Evolutionary conservation across 2,113 vertebrate species (phyloP).

Genomic region (Labeo catla): DNA sequence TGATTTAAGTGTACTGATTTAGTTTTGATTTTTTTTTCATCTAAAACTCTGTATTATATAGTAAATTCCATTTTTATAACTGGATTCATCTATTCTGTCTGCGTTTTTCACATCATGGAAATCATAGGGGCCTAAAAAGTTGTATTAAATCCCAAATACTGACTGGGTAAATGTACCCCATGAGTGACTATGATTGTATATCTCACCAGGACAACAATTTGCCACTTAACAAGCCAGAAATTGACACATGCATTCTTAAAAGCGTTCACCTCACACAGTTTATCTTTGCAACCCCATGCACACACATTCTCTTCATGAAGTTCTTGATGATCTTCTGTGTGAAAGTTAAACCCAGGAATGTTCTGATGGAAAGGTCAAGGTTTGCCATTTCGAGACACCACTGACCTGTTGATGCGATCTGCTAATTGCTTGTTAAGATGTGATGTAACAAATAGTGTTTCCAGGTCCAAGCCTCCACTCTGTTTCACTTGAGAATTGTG

Average conservation of each 20-base stretch:
- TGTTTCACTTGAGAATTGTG: not conserved
- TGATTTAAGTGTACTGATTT: too few species aligned
- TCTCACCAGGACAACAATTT: not conserved
- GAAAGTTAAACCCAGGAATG: constrained; percentile 40
- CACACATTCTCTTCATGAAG: not conserved
- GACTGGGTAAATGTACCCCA: not conserved
- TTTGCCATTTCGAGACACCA: constrained; percentile 33
- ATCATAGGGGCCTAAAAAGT: too few species aligned
- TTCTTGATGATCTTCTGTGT: not conserved
- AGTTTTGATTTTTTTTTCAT: too few species aligned
- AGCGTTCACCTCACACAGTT: not conserved
- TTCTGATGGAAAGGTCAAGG: constrained; percentile 45
- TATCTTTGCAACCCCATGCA: not conserved
- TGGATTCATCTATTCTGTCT: too few species aligned
- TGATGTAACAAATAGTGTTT: not conserved
- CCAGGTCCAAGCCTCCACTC: not conserved
- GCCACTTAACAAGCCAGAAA: not conserved
- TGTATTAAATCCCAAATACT: not conserved
- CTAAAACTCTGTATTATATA: too few species aligned
- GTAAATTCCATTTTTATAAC: too few species aligned
- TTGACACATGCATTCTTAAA: not conserved
- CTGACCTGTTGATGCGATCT: constrained; percentile 10
- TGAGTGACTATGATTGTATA: not conserved
- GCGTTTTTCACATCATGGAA: too few species aligned
- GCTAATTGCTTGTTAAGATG: not conserved